Base-by-base conservation (phyloP, 2,797 vertebrate species). In the Tangara arthus region DNA sequence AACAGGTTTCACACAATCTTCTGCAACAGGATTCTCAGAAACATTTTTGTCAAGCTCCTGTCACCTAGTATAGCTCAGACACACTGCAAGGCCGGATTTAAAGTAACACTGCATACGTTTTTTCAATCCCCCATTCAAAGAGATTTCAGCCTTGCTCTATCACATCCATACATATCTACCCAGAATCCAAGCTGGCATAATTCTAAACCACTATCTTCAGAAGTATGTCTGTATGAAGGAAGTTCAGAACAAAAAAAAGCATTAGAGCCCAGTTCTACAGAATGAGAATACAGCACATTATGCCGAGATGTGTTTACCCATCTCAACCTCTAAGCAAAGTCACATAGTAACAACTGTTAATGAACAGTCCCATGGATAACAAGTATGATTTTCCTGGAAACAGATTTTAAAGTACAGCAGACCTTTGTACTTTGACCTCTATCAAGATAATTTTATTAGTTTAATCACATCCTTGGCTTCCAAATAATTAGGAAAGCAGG, bases 91-190 rank as follows among this genome's bases (percentile, higher is more conserved):
- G 26, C 15, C 39, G 87, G 46, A 70, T 32, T 55, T 61, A 84
- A 63, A 0, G 0, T 18, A 70, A 56, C 7, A 19, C 23, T 41
- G 12, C 6, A 8, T 7, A 3, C 3, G 0, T 19, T 23, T 65
- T 59, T 70, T 39, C 16, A 87, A 27, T 37, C 49, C 9, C 15
- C 15, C 27, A n/a, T 64, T 32, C 24, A 53, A 82, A 70, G 23
- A 32, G 1, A 37, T 39, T 63, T 76, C 24, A 53, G 15, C 44
- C 47, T 50, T 42, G 34, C 15, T 28, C 13, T 61, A 46, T 28
- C 2, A 16, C 26, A 61, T 28, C 55, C n/a, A 37, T 18, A 44
- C 6, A 6, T 12, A 46, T 7, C 26, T 56, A 53, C 19, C 30
- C 35, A 78, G n/a, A 72, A 73, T 37, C n/a, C 30, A 35, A 61